Evolutionary conservation across 1,140 invertebrate species (phyloP), one percentile per base, ranked within the genome.

Genomic region (Drosophila lini): DNA sequence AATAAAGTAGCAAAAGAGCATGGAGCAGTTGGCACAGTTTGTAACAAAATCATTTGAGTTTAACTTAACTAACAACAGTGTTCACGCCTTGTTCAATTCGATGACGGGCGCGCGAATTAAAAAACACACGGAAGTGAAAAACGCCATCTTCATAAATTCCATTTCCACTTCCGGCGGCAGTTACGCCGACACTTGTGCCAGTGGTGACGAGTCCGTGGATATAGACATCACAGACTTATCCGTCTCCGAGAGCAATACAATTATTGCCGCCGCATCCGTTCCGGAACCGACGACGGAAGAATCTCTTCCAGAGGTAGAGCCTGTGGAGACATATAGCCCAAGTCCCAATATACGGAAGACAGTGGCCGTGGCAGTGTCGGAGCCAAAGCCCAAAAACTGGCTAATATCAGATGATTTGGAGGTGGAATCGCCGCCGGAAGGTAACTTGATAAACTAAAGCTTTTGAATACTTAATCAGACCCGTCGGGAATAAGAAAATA

Each of bases 1-100:
- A 48, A 19, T 25, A 38, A 55, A 10, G 36, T 71, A 71, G n/a
- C 31, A 36, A 58, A 32, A 58, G 52, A 65, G 65, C 13, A 71
- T 71, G 68, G 68, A 71, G 68, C 67, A 71, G 55, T 71, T 71
- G 68, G 68, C 68, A 41, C 68, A 71, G 65, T 71, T 71, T 59
- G 68, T 71, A n/a, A 71, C 68, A 10, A 71, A 71, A 48, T 71
- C 68, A 8, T 71, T 71, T 40, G 68, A 71, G 19, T 71, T 71
- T 44, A 71, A 71, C 31, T 36, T 71, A 57, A 71, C 53, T 10
- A 71, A 71, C 7, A 71, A 71, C 36, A 70, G 68, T 71, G 68
- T 71, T 8, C 65, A 71, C 38, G 68, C 67, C 10, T 59, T 71
- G 11, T 71, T 71, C 32, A 71, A 70, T 16, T 71, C 68, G 6